These are phyloP conservation scores for Nomada fucata DNA, from an alignment of 2,888 invertebrate genomes.

Conservation along the genomic window DNA sequence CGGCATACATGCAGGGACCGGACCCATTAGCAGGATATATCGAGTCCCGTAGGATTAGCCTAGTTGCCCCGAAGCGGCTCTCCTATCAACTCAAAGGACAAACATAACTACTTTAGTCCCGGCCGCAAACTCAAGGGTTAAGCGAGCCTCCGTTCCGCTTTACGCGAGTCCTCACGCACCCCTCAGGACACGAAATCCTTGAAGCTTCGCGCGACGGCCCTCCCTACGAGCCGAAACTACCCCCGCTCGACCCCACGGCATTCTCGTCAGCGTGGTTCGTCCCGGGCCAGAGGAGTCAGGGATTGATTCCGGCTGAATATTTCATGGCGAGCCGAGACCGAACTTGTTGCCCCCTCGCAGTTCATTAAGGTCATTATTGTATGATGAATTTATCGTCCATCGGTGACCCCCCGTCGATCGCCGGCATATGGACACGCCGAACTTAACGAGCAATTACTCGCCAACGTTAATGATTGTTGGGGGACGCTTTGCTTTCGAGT, in stretches of 20 bases:
- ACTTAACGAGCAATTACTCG: slow-evolving; percentile 72
- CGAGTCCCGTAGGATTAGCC: slow-evolving; percentile 81
- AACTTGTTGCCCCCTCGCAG: slow-evolving; percentile 76
- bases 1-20: slow-evolving; percentile 64
- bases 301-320: slow-evolving; percentile 84
- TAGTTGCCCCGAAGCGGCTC: slow-evolving; percentile 76
- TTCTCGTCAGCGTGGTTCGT: slow-evolving; percentile 54
- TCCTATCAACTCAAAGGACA: slow-evolving; percentile 83
- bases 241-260: slow-evolving; percentile 16
- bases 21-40: slow-evolving; percentile 80
- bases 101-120: slow-evolving; percentile 84
- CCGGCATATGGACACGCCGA: slow-evolving; percentile 66
- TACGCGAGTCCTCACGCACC: slow-evolving; percentile 72
- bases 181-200: slow-evolving; percentile 69
- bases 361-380: slow-evolving; percentile 81
- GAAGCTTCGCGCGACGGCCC: slow-evolving; percentile 51
- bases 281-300: slow-evolving; percentile 72
- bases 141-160: slow-evolving; percentile 80
- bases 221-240: slow-evolving; percentile 30
- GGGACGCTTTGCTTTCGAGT: slow-evolving; percentile 5
- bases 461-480: slow-evolving; percentile 60
- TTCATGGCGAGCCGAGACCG: slow-evolving; percentile 77
- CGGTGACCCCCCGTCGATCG: slow-evolving; percentile 56
- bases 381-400: slow-evolving; percentile 74
- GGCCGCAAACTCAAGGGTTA: slow-evolving; percentile 84